Conservation (phyloP, 2,888 invertebrate species). For the Synanthedon formicaeformis region DNA sequence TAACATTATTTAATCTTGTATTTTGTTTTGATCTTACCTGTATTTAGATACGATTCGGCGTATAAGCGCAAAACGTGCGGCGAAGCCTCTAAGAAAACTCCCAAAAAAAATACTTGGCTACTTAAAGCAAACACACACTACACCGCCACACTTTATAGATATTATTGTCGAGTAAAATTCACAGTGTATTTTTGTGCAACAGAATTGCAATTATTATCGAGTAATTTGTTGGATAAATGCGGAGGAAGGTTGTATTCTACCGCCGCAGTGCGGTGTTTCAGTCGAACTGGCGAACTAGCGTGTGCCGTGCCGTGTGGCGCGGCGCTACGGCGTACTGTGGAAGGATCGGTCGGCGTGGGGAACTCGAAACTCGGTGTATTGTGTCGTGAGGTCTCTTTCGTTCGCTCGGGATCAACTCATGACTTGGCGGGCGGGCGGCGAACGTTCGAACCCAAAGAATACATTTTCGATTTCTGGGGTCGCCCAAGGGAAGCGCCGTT, state of each 20-base stretch:
- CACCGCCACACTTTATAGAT: conserved; percentile 5
- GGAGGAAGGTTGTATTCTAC: conserved; percentile 25
- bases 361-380: too few relatives aligned
- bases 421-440: neutral
- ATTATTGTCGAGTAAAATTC: neutral
- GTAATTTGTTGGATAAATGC: conserved; percentile 10
- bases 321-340: conserved; percentile 14
- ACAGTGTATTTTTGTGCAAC: conserved; percentile 7
- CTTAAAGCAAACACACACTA: conserved; percentile 7
- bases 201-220: conserved; percentile 16
- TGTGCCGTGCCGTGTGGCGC: conserved; percentile 8
- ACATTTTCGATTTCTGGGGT: conserved; percentile 10
- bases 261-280: conserved; percentile 57
- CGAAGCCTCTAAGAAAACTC: conserved; percentile 28
- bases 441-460: neutral
- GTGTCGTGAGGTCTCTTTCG: too few relatives aligned
- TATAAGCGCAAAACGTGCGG: conserved; percentile 29
- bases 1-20: neutral
- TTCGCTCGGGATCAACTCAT: too few relatives aligned
- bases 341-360: neutral
- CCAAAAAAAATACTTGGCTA: conserved; percentile 25
- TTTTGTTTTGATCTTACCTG: conserved; percentile 40
- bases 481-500: conserved; percentile 21
- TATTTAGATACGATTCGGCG: conserved; percentile 32
- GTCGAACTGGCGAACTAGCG: conserved; percentile 34